Evolutionary conservation across 2,888 invertebrate genomes (phyloP).

Genomic region (Calephelis perditalis): DNA sequence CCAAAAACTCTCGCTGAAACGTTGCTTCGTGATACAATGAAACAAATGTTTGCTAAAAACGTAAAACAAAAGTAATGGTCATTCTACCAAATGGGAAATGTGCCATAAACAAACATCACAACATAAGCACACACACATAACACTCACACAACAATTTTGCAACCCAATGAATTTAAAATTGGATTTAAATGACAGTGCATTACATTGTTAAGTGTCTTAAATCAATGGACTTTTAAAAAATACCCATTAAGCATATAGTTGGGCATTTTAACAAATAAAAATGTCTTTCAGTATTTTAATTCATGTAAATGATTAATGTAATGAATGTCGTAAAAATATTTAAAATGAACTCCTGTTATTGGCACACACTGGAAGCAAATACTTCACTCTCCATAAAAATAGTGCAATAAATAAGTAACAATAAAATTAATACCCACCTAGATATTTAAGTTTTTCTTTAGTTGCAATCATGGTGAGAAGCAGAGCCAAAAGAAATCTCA

Average conservation of each 20-base stretch:
- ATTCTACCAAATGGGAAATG: conserved; percentile 48
- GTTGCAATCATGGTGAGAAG: conserved; percentile 90
- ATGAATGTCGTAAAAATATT: conserved; percentile 27
- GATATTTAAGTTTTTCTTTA: conserved; percentile 85
- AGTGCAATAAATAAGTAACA: conserved; percentile 42
- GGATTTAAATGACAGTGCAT: conserved; percentile 52
- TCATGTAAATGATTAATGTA: conserved; percentile 27
- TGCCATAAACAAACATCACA: conserved; percentile 39
- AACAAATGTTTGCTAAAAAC: conserved; percentile 57
- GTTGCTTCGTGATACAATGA: conserved; percentile 48
- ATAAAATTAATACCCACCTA: conserved; percentile 81
- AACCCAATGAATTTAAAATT: conserved; percentile 41
- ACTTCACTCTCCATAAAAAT: conserved; percentile 54
- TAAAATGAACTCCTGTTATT: conserved; percentile 45
- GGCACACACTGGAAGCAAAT: conserved; percentile 69
- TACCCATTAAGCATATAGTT: conserved; percentile 64
- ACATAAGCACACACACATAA: conserved; percentile 43
- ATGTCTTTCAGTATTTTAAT: conserved; percentile 24
- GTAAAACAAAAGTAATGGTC: conserved; percentile 63
- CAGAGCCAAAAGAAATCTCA: conserved; percentile 88
- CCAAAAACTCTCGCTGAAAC: conserved; percentile 41
- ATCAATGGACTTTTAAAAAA: conserved; percentile 40
- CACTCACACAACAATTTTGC: conserved; percentile 38
- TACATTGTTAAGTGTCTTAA: conserved; percentile 31
- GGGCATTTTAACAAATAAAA: conserved; percentile 27